Conservation (phyloP, 2,797 vertebrate species). For the Tapera naevia region DNA sequence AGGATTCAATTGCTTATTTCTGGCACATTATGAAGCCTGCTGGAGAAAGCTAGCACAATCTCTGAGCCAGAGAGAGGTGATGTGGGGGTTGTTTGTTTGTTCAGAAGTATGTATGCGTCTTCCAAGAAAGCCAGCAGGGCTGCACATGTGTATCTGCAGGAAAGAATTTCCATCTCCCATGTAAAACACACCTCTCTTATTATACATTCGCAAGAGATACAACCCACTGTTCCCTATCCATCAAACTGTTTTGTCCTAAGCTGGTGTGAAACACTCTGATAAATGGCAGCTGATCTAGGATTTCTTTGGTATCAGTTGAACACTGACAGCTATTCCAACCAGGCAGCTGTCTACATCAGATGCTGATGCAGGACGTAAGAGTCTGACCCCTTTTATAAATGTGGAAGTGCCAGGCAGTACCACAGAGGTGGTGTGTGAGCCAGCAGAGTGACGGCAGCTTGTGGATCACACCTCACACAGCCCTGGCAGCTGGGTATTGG, state of each 20-base stretch:
- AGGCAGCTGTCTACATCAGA: neutral
- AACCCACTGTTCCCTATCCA: neutral
- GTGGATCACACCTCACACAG: neutral
- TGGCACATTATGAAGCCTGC: neutral
- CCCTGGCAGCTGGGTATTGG: fast-evolving
- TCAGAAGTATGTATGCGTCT: neutral
- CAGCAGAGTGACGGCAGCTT: neutral
- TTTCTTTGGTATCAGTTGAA: neutral
- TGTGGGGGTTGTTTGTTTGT: neutral
- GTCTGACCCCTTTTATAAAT: neutral
- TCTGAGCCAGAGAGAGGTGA: neutral
- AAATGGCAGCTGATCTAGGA: neutral
- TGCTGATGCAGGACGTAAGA: neutral
- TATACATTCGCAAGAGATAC: neutral
- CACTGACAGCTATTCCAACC: neutral
- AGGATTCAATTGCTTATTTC: neutral
- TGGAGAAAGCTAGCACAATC: neutral
- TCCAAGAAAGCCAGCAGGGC: conserved; percentile 32
- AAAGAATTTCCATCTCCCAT: conserved; percentile 15
- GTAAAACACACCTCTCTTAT: neutral
- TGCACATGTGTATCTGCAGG: neutral
- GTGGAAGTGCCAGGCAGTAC: fast-evolving
- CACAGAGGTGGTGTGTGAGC: fast-evolving
- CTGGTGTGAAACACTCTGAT: neutral
- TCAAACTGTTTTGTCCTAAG: neutral